Conservation (phyloP, 2,888 invertebrate genomes). For the Brenthis hecate region DNA sequence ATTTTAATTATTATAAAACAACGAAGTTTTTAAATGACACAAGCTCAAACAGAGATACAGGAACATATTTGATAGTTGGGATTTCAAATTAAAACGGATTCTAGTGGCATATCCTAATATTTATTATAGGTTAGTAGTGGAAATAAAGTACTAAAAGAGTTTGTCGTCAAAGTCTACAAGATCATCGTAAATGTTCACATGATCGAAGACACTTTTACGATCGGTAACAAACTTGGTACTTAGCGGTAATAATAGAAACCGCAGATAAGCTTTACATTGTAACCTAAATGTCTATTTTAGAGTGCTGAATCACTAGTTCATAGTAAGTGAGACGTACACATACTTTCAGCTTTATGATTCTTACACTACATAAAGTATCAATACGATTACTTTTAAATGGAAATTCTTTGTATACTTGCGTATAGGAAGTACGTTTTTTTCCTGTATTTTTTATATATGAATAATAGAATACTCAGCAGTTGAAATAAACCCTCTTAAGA, state of each 20-base stretch:
- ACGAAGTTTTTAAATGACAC: too few species aligned
- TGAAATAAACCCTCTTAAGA: too few species aligned
- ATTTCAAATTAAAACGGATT: too few species aligned
- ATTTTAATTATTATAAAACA: too few species aligned
- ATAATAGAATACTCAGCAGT: too few species aligned
- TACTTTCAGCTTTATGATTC: slow-evolving; percentile 14
- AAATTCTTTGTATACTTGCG: too few species aligned
- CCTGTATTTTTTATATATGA: too few species aligned
- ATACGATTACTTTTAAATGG: too few species aligned
- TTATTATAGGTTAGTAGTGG: neutral
- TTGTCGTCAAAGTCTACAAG: slow-evolving; percentile 17
- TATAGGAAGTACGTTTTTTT: neutral
- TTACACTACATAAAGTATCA: slow-evolving; percentile 5
- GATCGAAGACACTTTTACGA: slow-evolving; percentile 34
- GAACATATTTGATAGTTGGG: too few species aligned
- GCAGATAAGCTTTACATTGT: slow-evolving; percentile 31
- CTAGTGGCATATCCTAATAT: too few species aligned
- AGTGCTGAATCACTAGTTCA: slow-evolving; percentile 15
- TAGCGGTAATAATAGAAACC: slow-evolving; percentile 21
- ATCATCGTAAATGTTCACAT: slow-evolving; percentile 34
- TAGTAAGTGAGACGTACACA: slow-evolving; percentile 16
- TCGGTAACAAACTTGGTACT: slow-evolving; percentile 32
- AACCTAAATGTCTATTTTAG: slow-evolving; percentile 22
- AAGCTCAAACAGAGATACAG: too few species aligned
- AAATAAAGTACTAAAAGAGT: slow-evolving; percentile 33